phyloP scores from a whole-genome alignment of 2,797 vertebrate genomes.

The Echeneis naucrates region DNA sequence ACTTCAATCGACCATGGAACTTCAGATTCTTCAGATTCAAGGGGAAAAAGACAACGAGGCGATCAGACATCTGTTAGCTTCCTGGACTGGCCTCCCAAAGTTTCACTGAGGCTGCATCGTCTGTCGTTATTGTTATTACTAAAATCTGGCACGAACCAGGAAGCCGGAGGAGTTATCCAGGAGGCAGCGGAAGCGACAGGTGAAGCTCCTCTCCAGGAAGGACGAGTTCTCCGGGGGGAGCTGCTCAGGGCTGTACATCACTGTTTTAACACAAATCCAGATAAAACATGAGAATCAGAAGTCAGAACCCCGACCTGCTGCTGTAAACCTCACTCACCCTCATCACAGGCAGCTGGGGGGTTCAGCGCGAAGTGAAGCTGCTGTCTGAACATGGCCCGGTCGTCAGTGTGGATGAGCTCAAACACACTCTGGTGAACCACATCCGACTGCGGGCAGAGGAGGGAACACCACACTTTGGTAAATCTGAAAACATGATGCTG shows the following conservation, averaged over 20 bases:
- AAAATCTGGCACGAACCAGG: slow-evolving; percentile 76
- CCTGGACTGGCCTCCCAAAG: neutral
- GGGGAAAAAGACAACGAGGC: neutral
- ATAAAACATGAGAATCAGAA: neutral
- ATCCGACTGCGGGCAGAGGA: slow-evolving; percentile 80
- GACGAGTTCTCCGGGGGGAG: slow-evolving; percentile 78
- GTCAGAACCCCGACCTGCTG: no score
- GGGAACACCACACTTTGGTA: neutral
- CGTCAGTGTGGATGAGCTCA: slow-evolving; percentile 86
- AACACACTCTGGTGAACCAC: slow-evolving; percentile 89
- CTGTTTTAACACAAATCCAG: neutral
- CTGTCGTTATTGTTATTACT: no score
- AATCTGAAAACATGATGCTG: neutral
- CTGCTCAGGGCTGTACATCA: slow-evolving; percentile 70
- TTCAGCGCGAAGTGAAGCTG: slow-evolving; percentile 84
- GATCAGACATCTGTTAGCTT: neutral
- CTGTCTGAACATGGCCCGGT: slow-evolving; percentile 79
- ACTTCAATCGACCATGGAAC: slow-evolving; percentile 87
- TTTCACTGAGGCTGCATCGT: neutral
- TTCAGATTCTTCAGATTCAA: slow-evolving; percentile 84
- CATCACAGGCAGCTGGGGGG: slow-evolving; percentile 49
- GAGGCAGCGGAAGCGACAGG: slow-evolving; percentile 89
- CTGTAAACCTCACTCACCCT: slow-evolving; percentile 46
- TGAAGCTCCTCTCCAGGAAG: slow-evolving; percentile 86
- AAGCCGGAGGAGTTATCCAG: slow-evolving; percentile 92